Percentiles rank a stretch among this genome's conserved stretches.
Evolutionary conservation across 2,888 invertebrate species (phyloP).

Genomic region (Prosapia bicincta): DNA sequence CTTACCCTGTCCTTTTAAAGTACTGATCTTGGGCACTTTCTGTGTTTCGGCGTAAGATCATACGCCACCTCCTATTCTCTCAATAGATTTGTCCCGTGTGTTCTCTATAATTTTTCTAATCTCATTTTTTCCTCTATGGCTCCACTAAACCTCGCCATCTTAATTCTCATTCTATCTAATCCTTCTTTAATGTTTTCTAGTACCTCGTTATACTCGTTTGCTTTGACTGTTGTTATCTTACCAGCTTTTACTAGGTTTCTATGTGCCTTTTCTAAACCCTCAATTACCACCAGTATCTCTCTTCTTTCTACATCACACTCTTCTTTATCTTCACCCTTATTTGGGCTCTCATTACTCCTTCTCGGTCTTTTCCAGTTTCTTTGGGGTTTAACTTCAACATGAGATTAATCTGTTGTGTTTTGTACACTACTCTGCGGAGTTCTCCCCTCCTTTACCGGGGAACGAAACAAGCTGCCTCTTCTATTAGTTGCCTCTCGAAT

Average conservation of each 20-base stretch:
- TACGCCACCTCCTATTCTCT: neutral
- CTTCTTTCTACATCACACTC: neutral
- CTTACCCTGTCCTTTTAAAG: too few species aligned
- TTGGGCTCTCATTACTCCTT: too few species aligned
- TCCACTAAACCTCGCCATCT: neutral
- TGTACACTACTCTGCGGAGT: neutral
- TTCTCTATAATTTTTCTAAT: neutral
- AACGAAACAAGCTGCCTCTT: neutral
- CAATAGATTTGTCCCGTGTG: neutral
- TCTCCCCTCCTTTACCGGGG: neutral
- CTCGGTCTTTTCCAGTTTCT: neutral
- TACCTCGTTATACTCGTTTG: neutral
- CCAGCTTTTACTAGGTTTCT: neutral
- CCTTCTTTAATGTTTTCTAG: neutral
- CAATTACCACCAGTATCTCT: neutral
- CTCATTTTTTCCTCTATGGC: neutral
- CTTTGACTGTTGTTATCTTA: neutral
- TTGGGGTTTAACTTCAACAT: neutral
- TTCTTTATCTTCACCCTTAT: too few species aligned
- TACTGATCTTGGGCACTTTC: neutral
- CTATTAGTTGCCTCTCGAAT: neutral
- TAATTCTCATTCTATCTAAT: neutral
- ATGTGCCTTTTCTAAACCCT: neutral
- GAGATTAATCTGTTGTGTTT: neutral
- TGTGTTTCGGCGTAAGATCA: neutral